Evolutionary conservation across 2,797 vertebrate species (phyloP).

Genomic region (Notolabrus celidotus): DNA sequence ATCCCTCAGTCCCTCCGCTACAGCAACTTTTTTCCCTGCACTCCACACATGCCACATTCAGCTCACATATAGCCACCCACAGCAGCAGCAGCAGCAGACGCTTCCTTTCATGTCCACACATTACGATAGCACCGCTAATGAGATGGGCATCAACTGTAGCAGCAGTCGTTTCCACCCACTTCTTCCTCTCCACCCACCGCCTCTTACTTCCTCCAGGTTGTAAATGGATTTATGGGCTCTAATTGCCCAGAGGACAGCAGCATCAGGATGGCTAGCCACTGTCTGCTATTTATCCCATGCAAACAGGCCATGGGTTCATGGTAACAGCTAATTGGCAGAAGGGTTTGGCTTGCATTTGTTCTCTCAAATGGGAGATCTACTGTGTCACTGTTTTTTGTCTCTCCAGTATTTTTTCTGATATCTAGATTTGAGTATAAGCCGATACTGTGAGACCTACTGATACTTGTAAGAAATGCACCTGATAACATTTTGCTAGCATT

Average conservation of each 20-base stretch:
- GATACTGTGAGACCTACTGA: too few species aligned
- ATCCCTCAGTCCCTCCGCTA: neutral
- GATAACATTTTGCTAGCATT: too few species aligned
- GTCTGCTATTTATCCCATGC: constrained; percentile 22
- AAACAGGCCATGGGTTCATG: constrained; percentile 33
- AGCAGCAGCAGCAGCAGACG: constrained; percentile 31
- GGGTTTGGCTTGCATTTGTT: neutral
- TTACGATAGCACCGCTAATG: constrained; percentile 71
- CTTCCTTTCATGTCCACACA: constrained; percentile 61
- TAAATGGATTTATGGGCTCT: constrained; percentile 71
- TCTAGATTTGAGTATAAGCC: too few species aligned
- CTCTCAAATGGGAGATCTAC: too few species aligned
- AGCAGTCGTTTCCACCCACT: constrained; percentile 63
- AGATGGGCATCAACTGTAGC: constrained; percentile 63
- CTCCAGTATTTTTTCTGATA: too few species aligned
- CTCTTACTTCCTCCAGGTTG: constrained; percentile 59
- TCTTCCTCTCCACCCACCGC: constrained; percentile 51
- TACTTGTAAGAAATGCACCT: too few species aligned
- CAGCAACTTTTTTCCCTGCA: constrained; percentile 12
- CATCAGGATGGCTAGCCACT: constrained; percentile 44
- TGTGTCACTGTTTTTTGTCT: neutral
- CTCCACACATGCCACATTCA: constrained; percentile 36
- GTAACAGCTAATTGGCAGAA: constrained; percentile 46
- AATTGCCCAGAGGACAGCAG: constrained; percentile 67
- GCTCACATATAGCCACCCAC: constrained; percentile 44